phyloP scores from a whole-genome alignment of 2,113 vertebrate genomes.

The Plecturocebus donacophilus region DNA sequence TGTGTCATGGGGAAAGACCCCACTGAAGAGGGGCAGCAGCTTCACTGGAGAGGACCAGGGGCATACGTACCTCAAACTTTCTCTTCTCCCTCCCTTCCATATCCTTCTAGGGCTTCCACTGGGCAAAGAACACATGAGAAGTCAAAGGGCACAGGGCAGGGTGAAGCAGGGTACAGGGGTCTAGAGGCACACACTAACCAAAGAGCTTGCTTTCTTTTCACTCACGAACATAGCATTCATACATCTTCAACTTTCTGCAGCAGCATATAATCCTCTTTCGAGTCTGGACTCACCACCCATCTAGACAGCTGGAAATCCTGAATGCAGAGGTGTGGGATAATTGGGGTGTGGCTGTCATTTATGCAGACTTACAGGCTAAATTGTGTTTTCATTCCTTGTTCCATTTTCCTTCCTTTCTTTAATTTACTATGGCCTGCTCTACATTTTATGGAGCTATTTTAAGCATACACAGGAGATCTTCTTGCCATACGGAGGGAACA shows the following conservation, averaged over 20 bases:
- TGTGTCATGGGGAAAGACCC: background rate
- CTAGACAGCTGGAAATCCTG: background rate
- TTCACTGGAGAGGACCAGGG: background rate
- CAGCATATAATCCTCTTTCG: background rate
- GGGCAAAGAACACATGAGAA: background rate
- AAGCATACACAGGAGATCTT: conserved; percentile 78
- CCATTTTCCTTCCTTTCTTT: conserved; percentile 68
- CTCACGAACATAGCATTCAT: background rate
- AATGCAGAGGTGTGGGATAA: too few relatives aligned
- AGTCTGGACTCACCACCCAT: background rate
- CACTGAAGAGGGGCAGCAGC: background rate
- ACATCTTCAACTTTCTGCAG: background rate
- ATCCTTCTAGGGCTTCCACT: background rate
- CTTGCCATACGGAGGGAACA: conserved; percentile 78
- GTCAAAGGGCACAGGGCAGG: too few relatives aligned
- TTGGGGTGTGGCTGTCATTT: background rate
- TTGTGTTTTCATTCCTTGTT: conserved; percentile 33
- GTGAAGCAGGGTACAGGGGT: background rate
- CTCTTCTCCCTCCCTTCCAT: background rate
- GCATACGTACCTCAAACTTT: background rate
- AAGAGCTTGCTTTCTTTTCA: background rate
- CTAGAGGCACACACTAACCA: background rate
- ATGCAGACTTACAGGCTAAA: conserved; percentile 1
- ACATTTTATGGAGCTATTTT: conserved; percentile 77
- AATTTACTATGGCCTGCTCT: conserved; percentile 64